phyloP scores from a whole-genome alignment of 1,140 invertebrate species.

The Drosophila ananassae region DNA sequence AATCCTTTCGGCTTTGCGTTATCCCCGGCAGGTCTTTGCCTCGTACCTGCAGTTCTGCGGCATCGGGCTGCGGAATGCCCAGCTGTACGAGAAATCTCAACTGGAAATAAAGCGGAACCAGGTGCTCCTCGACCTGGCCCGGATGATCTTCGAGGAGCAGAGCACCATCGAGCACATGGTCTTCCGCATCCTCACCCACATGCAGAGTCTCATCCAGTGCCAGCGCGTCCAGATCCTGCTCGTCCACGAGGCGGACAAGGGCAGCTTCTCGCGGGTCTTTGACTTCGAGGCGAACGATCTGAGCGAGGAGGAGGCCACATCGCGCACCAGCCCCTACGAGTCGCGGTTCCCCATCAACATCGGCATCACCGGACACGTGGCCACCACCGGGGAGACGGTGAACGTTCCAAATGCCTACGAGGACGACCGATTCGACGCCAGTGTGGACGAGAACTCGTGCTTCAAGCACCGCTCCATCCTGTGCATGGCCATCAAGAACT shows the following conservation, averaged over 20 bases:
- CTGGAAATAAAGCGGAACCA: slow-evolving; percentile 97
- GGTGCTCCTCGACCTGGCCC: slow-evolving; percentile 95
- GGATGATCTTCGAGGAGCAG: slow-evolving; percentile 98
- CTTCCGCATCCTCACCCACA: slow-evolving; percentile 96
- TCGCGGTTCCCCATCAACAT: slow-evolving; percentile 98
- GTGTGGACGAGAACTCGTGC: slow-evolving; percentile 90
- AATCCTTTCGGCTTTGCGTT: slow-evolving; percentile 4
- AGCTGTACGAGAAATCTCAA: slow-evolving; percentile 96
- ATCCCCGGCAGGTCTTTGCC: slow-evolving; percentile 88
- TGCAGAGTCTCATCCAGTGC: slow-evolving; percentile 96
- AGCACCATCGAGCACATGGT: slow-evolving; percentile 98
- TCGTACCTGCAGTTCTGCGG: slow-evolving; percentile 98
- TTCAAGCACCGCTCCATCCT: slow-evolving; percentile 94
- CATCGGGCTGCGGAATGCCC: slow-evolving; percentile 96
- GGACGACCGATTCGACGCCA: slow-evolving; percentile 95
- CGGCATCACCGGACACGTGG: slow-evolving; percentile 97
- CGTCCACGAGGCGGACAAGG: slow-evolving; percentile 94
- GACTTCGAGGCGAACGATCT: slow-evolving; percentile 94
- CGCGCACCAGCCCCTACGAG: slow-evolving; percentile 93
- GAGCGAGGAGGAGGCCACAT: slow-evolving; percentile 89
- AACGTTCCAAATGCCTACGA: slow-evolving; percentile 96
- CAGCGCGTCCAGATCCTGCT: slow-evolving; percentile 95
- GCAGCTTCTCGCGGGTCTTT: slow-evolving; percentile 96
- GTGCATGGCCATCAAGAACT: slow-evolving; percentile 97
- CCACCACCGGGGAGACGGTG: slow-evolving; percentile 97